Conservation (phyloP, 2,888 invertebrate genomes). For the Drosophila pseudotakahashii region DNA sequence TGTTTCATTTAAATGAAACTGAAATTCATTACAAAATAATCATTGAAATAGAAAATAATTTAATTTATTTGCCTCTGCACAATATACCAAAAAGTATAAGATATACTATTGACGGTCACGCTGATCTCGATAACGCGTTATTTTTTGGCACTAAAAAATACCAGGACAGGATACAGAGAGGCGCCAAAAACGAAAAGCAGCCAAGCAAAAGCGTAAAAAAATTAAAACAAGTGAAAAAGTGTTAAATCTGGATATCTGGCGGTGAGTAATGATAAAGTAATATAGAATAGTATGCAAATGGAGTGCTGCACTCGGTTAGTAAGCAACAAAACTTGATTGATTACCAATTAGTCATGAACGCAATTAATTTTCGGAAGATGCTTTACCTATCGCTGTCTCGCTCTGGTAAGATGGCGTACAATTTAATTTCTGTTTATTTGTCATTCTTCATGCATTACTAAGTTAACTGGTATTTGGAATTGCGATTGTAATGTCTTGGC, state of each 20-base stretch:
- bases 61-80: too few species aligned
- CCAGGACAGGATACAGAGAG: not conserved
- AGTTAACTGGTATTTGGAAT: too few species aligned
- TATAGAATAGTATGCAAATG: conserved; percentile 22
- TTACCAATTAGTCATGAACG: conserved; percentile 71
- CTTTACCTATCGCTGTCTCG: not conserved
- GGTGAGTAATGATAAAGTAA: conserved; percentile 30
- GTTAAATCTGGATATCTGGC: not conserved
- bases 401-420: conserved; percentile 20
- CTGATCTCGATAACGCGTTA: not conserved
- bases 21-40: too few species aligned
- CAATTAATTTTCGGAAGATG: conserved; percentile 56
- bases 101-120: too few species aligned
- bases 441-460: too few species aligned
- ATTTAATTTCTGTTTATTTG: too few species aligned
- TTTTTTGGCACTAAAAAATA: not conserved
- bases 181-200: conserved; percentile 1
- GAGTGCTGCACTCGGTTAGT: conserved; percentile 50
- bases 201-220: not conserved
- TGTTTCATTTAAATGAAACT: too few species aligned
- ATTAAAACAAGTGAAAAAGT: not conserved
- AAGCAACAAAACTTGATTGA: conserved; percentile 68
- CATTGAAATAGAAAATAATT: too few species aligned
- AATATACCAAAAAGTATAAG: too few species aligned
- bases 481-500: too few species aligned